Conservation (phyloP, 2,113 vertebrate genomes). For the Saccopteryx bilineata region DNA sequence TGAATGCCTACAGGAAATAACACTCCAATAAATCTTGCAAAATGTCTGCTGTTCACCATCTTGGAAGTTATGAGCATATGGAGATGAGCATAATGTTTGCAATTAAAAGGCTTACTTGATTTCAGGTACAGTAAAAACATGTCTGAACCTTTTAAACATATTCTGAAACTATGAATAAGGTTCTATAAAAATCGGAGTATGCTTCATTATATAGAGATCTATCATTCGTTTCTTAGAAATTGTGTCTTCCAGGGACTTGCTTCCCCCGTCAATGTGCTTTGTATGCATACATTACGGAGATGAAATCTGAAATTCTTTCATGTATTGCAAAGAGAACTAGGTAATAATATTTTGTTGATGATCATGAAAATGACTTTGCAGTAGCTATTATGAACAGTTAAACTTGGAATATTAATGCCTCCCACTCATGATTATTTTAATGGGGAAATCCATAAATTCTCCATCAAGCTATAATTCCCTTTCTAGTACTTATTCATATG, state of each 20-base stretch:
- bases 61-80: conserved; percentile 78
- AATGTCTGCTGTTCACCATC: conserved; percentile 71
- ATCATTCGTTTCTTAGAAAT: conserved; percentile 61
- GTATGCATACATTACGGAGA: conserved; percentile 5
- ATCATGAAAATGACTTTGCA: conserved; percentile 66
- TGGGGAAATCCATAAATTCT: conserved; percentile 73
- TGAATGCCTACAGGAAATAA: conserved; percentile 78
- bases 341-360: conserved; percentile 74
- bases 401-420: conserved; percentile 73
- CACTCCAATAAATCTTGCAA: conserved; percentile 77
- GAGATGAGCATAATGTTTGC: conserved; percentile 80
- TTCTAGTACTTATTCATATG: conserved; percentile 72
- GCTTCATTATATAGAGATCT: conserved; percentile 58
- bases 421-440: conserved; percentile 72
- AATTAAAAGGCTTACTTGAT: conserved; percentile 78
- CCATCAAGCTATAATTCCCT: conserved; percentile 67
- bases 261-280: neutral
- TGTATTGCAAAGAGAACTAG: conserved; percentile 61
- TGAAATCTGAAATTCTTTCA: conserved; percentile 55
- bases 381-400: conserved; percentile 71
- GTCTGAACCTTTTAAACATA: conserved; percentile 50
- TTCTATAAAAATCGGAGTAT: conserved; percentile 58
- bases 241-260: neutral
- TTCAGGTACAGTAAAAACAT: conserved; percentile 80
- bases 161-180: conserved; percentile 43